Evolutionary conservation across 2,113 vertebrate genomes (phyloP).

Genomic region (Myrmophylax atrothorax): DNA sequence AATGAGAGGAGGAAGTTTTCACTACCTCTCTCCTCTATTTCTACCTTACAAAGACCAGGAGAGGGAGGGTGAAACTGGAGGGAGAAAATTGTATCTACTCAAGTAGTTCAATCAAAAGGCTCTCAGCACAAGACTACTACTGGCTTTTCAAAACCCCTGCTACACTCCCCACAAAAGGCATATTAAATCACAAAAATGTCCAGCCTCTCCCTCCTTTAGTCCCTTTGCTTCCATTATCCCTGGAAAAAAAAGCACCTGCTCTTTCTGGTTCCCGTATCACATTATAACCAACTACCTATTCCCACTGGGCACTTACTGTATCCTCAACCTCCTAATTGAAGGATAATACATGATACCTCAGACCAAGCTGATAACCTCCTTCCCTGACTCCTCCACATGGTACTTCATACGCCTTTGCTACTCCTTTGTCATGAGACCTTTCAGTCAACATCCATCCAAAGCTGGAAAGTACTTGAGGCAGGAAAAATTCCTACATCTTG

Average conservation of each 20-base stretch:
- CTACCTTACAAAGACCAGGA: not conserved
- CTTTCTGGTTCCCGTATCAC: not conserved
- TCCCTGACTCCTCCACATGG: not conserved
- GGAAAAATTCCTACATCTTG: not conserved
- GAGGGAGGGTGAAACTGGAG: not conserved
- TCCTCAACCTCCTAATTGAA: not conserved
- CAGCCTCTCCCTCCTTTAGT: not conserved
- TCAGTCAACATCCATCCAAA: not conserved
- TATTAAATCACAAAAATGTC: not conserved
- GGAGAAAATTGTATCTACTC: not conserved
- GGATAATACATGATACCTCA: not conserved
- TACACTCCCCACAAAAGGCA: not conserved
- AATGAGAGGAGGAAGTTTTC: not conserved
- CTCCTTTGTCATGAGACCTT: not conserved
- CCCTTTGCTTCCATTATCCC: not conserved
- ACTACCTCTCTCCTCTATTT: not conserved
- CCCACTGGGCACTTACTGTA: not conserved
- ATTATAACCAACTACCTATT: not conserved
- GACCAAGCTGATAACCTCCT: not conserved
- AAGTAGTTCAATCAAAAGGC: not conserved
- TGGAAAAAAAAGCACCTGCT: not conserved
- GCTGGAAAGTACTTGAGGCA: not conserved
- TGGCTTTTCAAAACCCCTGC: not conserved
- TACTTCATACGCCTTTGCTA: not conserved
- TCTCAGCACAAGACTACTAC: not conserved